Conservation (phyloP, 2,113 vertebrate species). For the Chrysochloris asiatica region DNA sequence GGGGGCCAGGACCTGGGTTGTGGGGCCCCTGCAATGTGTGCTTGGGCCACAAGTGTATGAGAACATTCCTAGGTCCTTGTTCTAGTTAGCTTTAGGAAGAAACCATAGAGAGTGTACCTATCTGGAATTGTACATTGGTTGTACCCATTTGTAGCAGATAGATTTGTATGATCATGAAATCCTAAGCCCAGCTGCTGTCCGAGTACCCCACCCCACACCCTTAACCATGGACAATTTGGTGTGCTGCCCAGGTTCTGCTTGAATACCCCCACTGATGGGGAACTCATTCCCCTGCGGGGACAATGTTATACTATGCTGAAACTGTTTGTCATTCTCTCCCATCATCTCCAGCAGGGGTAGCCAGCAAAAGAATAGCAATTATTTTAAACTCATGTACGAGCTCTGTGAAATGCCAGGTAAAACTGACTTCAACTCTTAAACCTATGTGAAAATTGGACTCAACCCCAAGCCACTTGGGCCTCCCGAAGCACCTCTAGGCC, state of each 20-base stretch:
- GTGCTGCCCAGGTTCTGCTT: not conserved
- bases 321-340: not conserved
- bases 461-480: rapidly evolving
- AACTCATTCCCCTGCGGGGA: not conserved
- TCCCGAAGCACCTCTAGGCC: rapidly evolving
- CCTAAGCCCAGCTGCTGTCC: not conserved
- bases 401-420: not conserved
- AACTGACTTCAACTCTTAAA: rapidly evolving
- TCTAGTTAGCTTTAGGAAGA: slow-evolving; percentile 67
- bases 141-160: not conserved
- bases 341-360: not conserved
- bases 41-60: not conserved
- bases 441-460: rapidly evolving
- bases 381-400: not conserved
- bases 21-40: too few relatives aligned
- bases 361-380: not conserved
- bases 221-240: not conserved
- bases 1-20: not conserved
- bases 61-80: not conserved
- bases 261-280: not conserved
- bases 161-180: not conserved
- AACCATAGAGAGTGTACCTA: slow-evolving; percentile 26
- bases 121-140: not conserved
- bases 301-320: not conserved
- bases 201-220: not conserved